Base-by-base conservation (phyloP, 2,888 invertebrate species). In the Orthonevra nobilis region DNA sequence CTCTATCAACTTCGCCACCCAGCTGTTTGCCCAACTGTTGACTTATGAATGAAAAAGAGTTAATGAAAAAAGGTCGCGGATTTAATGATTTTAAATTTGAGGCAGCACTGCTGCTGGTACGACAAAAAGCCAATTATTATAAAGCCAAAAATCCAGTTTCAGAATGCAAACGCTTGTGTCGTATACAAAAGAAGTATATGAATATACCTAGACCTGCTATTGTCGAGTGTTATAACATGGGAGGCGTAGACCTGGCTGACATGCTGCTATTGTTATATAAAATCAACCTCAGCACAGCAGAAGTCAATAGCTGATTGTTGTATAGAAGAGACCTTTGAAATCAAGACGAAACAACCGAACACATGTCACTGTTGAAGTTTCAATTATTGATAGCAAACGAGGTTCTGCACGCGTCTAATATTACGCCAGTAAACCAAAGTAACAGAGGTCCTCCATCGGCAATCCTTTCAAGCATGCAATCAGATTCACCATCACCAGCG, bases 381-480 rank as follows among this genome's bases (percentile, higher is more conserved):
- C 56, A 73, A 34, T 52, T 58, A 42, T 26, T 19, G 14, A 20
- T 66, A 52, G 66, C 58, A 42, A 58, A 64, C 58, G 64, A 73
- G 63, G 42, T 40, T 26, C 40, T 60, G 15, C 6, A 44, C 19
- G 15, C 34, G 12, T 20, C 7, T 19, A 9, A 50, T 15, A 17
- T 17, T 14, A 50, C 19, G 15, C n/a, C 54, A 38, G 15, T 9
- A 38, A 26, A 38, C 12, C 23, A 10, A 26, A 17, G 34, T 3
- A 40, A 56, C 19, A 38, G 38, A 40, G 28, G 26, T 26, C 40
- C 28, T 58, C 48, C 54, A 42, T 56, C 44, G 30, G 12, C 64
- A 64, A 4, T 20, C 19, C 52, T 64, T 52, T 42, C 19, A 20
- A 40, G 7, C 17, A 64, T 28, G 38, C 30, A 64, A 52, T 64